These are phyloP conservation scores for Drosophila saltans DNA, from an alignment of 1,140 invertebrate genomes.

Conservation along the genomic window DNA sequence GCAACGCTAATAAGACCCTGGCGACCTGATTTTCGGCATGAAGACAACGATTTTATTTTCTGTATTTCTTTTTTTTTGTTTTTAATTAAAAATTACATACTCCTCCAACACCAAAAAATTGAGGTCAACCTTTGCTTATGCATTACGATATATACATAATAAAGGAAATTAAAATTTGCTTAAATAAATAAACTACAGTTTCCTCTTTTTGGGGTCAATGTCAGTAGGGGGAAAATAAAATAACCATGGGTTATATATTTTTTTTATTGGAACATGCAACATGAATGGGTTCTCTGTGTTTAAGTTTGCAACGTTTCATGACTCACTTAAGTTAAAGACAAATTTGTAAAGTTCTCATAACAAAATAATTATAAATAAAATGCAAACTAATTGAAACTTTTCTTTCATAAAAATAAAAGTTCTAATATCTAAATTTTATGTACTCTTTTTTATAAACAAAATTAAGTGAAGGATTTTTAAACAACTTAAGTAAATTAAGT, in stretches of 20 bases:
- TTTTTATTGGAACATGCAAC: no score
- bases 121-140: conserved; percentile 13
- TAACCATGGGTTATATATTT: not conserved
- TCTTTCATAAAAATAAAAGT: no score
- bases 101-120: not conserved
- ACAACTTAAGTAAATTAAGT: no score
- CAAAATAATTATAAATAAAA: no score
- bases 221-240: not conserved
- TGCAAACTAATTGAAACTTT: no score
- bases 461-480: no score
- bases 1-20: conserved; percentile 66
- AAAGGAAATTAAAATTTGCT: conserved; percentile 6
- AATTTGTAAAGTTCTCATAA: no score
- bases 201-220: not conserved
- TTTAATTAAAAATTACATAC: conserved; percentile 49
- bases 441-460: no score
- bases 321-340: no score
- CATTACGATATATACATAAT: conserved; percentile 6
- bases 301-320: no score
- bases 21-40: conserved; percentile 65
- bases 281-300: no score
- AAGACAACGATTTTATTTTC: conserved; percentile 42
- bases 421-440: no score
- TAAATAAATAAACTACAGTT: not conserved
- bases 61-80: not conserved